A percentile compares a stretch with the other conserved stretches of the same genome.
These are phyloP conservation scores for Diachrysia chrysitis DNA, from an alignment of 2,888 invertebrate species.

Conservation along the genomic window DNA sequence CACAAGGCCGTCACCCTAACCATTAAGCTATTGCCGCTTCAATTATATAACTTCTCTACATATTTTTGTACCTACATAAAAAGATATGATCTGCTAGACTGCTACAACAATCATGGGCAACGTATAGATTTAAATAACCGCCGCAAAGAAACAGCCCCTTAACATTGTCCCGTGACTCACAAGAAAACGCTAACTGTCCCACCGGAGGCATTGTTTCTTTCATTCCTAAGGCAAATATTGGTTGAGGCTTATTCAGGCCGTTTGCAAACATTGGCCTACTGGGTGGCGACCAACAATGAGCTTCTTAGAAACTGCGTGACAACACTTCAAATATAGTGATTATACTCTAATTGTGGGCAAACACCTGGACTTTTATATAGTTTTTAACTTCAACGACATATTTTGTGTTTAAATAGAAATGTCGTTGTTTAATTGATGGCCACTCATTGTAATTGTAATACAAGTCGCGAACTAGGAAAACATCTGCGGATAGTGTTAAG, in stretches of 20 bases:
- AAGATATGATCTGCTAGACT: too few species aligned
- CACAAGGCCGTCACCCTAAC: too few species aligned
- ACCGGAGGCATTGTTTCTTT: conserved; percentile 85
- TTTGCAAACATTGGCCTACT: conserved; percentile 86
- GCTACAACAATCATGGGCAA: too few species aligned
- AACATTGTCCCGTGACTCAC: conserved; percentile 74
- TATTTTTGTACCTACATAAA: too few species aligned
- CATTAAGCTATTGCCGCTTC: too few species aligned
- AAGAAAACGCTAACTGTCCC: conserved; percentile 85
- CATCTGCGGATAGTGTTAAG: conserved; percentile 48
- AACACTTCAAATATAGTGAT: conserved; percentile 87
- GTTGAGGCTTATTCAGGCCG: conserved; percentile 81
- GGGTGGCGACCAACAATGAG: conserved; percentile 85
- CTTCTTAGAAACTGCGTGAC: conserved; percentile 86
- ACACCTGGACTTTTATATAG: conserved; percentile 86
- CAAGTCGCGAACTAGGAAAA: conserved; percentile 68
- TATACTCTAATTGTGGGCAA: conserved; percentile 84
- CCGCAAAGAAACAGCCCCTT: conserved; percentile 63
- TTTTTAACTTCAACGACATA: conserved; percentile 80
- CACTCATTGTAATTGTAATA: conserved; percentile 71
- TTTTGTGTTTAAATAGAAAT: conserved; percentile 71
- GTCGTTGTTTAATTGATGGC: conserved; percentile 77
- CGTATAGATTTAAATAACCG: conserved; percentile 24
- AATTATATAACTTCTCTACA: too few species aligned
- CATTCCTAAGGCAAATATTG: conserved; percentile 88